Conservation (phyloP, 2,113 vertebrate species). For the Gasterosteus nipponicus region DNA sequence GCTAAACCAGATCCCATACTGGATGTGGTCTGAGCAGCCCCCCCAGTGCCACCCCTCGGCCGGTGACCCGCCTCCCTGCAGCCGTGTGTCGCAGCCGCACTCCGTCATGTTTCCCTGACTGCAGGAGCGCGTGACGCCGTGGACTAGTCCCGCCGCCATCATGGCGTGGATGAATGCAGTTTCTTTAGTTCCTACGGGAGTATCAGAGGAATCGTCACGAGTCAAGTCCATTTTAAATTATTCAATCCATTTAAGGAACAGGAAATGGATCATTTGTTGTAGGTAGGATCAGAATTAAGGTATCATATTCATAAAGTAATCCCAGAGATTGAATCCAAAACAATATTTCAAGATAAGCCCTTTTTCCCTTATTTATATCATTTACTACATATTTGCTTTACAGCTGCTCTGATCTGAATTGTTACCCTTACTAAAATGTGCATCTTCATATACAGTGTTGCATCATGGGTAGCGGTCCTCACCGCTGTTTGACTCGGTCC, state of each 20-base stretch:
- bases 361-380: too few species aligned
- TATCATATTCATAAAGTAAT: too few species aligned
- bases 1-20: conserved; percentile 92
- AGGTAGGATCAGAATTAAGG: too few species aligned
- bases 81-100: conserved; percentile 88
- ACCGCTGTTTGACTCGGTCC: conserved; percentile 89
- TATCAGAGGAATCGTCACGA: not conserved
- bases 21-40: conserved; percentile 93
- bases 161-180: conserved; percentile 91
- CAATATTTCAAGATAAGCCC: too few species aligned
- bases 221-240: too few species aligned
- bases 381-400: too few species aligned
- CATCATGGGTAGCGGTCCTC: conserved; percentile 45
- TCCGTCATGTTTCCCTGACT: conserved; percentile 93
- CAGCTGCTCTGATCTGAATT: too few species aligned
- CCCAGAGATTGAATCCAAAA: too few species aligned
- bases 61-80: conserved; percentile 81
- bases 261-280: too few species aligned
- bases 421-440: too few species aligned
- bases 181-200: conserved; percentile 91
- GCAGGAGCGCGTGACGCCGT: conserved; percentile 90
- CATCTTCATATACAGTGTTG: not conserved
- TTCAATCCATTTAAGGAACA: too few species aligned
- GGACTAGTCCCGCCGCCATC: conserved; percentile 91
- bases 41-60: conserved; percentile 96